phyloP scores from a whole-genome alignment of 1,140 invertebrate species.

The Idris sp. region DNA sequence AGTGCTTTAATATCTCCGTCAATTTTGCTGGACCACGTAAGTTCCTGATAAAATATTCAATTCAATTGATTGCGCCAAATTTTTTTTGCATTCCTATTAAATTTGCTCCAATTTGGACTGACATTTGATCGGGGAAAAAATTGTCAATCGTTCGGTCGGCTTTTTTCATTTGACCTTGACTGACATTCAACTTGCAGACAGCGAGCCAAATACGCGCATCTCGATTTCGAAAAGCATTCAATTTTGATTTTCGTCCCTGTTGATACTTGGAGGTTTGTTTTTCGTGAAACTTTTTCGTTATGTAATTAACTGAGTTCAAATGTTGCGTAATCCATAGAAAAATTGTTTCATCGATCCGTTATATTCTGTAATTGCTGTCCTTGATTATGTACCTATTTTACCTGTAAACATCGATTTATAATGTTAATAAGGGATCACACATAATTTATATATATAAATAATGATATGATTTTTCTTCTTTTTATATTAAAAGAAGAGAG shows the following conservation, averaged over 20 bases:
- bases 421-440: too few species aligned
- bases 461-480: too few species aligned
- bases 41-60: constrained; percentile 11
- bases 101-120: constrained; percentile 6
- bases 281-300: constrained; percentile 6
- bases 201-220: constrained; percentile 28
- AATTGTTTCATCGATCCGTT: constrained; percentile 23
- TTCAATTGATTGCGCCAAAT: too few species aligned
- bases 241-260: neutral
- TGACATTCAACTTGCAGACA: constrained; percentile 42
- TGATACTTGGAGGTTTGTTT: neutral
- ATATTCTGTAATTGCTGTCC: too few species aligned
- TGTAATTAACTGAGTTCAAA: neutral
- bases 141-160: neutral
- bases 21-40: constrained; percentile 37
- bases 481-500: too few species aligned
- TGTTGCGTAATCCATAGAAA: constrained; percentile 22
- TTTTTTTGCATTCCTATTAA: neutral
- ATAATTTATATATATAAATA: too few species aligned
- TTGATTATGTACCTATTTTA: too few species aligned
- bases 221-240: neutral
- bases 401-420: too few species aligned
- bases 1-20: neutral
- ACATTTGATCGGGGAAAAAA: too few species aligned
- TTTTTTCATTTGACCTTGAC: constrained; percentile 55